Evolutionary conservation across 1,140 invertebrate species (phyloP), one percentile per base, ranked within the genome.

Genomic region (Zophobas morio): DNA sequence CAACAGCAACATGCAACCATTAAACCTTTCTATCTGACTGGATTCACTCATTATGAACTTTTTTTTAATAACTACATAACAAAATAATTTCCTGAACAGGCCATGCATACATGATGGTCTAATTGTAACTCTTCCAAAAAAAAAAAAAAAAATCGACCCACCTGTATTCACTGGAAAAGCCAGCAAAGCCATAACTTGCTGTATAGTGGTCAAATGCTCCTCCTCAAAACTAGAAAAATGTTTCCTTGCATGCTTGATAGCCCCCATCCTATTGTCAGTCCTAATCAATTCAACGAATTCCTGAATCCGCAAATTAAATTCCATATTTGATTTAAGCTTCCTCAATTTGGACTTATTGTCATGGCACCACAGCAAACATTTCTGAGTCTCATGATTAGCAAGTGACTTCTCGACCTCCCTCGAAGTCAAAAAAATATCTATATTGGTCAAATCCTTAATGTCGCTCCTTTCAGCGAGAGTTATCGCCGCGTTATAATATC

Each of bases 221-320:
- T 96, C 94, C 83, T 97, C 95, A 78, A 94, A 94, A 63, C 90
- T 91, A 0, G 94, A 92, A 86, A 99, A 98, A 88, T 96, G 94
- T 86, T 97, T 98, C 78, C 97, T 91, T 0, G 97, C 96, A 88
- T 99, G 96, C 81, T 94, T 94, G 0, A 99, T 96, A 47, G 98
- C 98, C 78, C 99, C 98, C 49, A 96, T 88, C 74, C 96, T 90
- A 76, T 92, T 89, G 86, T 98, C 95, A 8, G 90, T 88, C 79
- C 96, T 91, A n/a, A 99, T 93, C 32, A 99, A 86, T 88, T 99
- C 98, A 60, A 99, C 94, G 85, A 99, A 99, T 86, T 99, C 98
- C 87, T 93, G 88, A 6, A 98, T 93, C 35, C 97, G 90, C 73
- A 99, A 89, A 86, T 97, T 97, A 84, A 98, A 98, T 86, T 96